Evolutionary conservation across 1,140 invertebrate genomes (phyloP).

Genomic region (Arctopsyche grandis): DNA sequence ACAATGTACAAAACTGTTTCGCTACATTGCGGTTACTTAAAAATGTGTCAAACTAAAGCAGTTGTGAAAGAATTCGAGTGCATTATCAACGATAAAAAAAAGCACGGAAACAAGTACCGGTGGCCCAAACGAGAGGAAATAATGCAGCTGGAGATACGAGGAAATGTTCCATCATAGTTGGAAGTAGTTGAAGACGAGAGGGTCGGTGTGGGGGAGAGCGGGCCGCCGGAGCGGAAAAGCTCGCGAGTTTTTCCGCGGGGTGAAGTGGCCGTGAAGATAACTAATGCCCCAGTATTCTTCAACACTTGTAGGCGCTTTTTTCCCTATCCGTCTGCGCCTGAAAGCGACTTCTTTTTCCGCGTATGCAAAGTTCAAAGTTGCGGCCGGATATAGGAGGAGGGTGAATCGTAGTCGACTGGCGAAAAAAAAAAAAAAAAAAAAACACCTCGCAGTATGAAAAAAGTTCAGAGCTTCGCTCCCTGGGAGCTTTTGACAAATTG

Average conservation of each 20-base stretch:
- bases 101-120: neutral
- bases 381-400: neutral
- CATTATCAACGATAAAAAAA: too few relatives aligned
- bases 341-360: conserved; percentile 3
- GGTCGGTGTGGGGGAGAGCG: neutral
- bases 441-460: neutral
- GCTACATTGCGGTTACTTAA: too few relatives aligned
- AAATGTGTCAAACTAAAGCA: too few relatives aligned
- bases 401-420: neutral
- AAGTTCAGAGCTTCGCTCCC: neutral
- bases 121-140: neutral
- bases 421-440: neutral
- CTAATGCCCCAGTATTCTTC: conserved; percentile 36
- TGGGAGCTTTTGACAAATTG: conserved; percentile 34
- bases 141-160: neutral
- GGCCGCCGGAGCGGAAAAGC: neutral
- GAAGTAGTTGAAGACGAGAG: too few relatives aligned
- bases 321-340: conserved; percentile 15
- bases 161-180: neutral
- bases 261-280: conserved; percentile 41
- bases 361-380: conserved; percentile 35
- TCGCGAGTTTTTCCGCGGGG: conserved; percentile 32
- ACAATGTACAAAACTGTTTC: too few relatives aligned
- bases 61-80: too few relatives aligned
- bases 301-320: conserved; percentile 36